A percentile compares a stretch with the other conserved stretches of the same genome.
Evolutionary conservation across 2,888 invertebrate species (phyloP).

Genomic region (Thera obeliscata): DNA sequence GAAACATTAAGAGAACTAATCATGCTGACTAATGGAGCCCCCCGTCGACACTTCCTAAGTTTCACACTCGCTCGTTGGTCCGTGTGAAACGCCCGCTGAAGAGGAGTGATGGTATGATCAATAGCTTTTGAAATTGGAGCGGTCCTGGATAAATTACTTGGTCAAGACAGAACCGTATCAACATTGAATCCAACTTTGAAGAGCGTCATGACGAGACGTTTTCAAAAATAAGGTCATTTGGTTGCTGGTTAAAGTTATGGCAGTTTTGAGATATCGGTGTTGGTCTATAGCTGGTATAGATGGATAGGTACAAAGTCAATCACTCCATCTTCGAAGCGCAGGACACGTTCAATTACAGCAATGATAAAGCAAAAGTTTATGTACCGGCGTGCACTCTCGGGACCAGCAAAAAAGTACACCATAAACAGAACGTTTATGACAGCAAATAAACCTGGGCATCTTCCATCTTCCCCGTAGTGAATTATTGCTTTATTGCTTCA

Average conservation of each 20-base stretch:
- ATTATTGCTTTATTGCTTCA: constrained; percentile 85
- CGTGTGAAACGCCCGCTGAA: constrained; percentile 66
- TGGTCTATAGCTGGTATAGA: constrained; percentile 4
- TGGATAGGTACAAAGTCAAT: constrained; percentile 26
- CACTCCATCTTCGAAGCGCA: constrained; percentile 38
- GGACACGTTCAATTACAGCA: constrained; percentile 64
- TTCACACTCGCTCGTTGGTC: constrained; percentile 61
- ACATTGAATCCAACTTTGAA: neutral
- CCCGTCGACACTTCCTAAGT: constrained; percentile 82
- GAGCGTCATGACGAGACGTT: neutral
- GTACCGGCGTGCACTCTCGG: constrained; percentile 65
- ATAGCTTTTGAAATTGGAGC: constrained; percentile 54
- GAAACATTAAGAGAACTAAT: constrained; percentile 84
- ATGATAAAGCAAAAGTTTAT: constrained; percentile 72
- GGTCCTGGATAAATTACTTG: constrained; percentile 18
- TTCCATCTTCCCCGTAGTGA: constrained; percentile 83
- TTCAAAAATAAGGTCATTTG: neutral
- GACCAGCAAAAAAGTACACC: constrained; percentile 78
- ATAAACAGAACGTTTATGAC: constrained; percentile 83
- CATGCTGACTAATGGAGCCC: constrained; percentile 83
- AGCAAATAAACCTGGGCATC: constrained; percentile 82
- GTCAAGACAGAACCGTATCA: constrained; percentile 3
- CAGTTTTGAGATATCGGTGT: neutral
- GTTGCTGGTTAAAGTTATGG: neutral
- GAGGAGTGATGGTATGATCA: constrained; percentile 65